A percentile compares a stretch with the other conserved stretches of the same genome.
These are phyloP conservation scores for Mormyrops boulengeri DNA, from an alignment of 2,797 vertebrate genomes.

Conservation along the genomic window DNA sequence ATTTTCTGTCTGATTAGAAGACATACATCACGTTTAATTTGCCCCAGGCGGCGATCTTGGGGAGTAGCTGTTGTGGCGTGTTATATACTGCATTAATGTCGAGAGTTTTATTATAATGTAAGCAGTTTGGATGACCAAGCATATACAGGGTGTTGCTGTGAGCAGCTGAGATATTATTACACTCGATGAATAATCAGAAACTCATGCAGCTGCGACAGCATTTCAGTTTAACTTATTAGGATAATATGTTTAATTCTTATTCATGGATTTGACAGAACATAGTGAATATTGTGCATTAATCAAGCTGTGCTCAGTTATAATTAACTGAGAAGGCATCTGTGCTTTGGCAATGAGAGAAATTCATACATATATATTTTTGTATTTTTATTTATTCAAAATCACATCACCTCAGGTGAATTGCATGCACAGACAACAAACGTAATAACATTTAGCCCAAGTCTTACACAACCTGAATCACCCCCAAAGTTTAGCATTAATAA, in stretches of 20 bases:
- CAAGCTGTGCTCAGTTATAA: neutral
- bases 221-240: neutral
- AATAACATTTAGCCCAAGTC: neutral
- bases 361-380: neutral
- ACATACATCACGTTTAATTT: neutral
- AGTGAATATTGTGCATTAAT: neutral
- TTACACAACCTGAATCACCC: neutral
- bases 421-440: neutral
- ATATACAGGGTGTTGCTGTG: neutral
- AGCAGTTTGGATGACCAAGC: neutral
- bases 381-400: neutral
- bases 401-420: neutral
- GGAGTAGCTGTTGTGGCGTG: neutral
- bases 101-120: neutral
- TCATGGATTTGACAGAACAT: neutral
- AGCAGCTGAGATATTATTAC: neutral
- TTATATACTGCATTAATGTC: neutral
- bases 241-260: slow-evolving; percentile 6
- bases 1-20: neutral
- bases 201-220: no score
- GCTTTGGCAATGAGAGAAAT: neutral
- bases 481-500: neutral
- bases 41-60: neutral
- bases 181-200: neutral
- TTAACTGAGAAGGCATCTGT: neutral